These are phyloP conservation scores for Temnothorax ravouxi DNA, from an alignment of 2,888 invertebrate species.

Conservation along the genomic window DNA sequence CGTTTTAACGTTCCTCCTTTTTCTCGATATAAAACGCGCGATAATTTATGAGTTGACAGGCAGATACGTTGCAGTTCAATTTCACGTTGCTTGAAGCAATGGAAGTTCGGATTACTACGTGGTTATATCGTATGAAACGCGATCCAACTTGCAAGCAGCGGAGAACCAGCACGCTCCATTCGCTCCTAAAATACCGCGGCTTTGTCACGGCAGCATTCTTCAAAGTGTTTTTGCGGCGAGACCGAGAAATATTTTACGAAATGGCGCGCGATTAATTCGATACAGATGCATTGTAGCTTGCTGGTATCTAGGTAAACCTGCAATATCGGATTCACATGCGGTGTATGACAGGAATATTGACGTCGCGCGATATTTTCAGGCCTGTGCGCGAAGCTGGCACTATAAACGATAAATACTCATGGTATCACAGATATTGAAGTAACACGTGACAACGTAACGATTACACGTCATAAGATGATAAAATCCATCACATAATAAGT, in stretches of 20 bases:
- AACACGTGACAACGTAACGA: not conserved
- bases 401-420: not conserved
- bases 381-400: not conserved
- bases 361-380: constrained; percentile 28
- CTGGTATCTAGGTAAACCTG: constrained; percentile 2
- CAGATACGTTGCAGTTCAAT: constrained; percentile 33
- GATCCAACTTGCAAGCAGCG: constrained; percentile 38
- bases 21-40: not conserved
- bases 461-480: not conserved
- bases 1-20: not conserved
- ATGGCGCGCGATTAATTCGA: constrained; percentile 40
- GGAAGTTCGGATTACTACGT: constrained; percentile 41
- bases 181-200: constrained; percentile 52
- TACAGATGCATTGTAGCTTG: not conserved
- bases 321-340: constrained; percentile 17
- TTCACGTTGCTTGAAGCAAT: constrained; percentile 37
- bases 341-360: constrained; percentile 32
- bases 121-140: constrained; percentile 39
- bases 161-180: constrained; percentile 35
- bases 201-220: constrained; percentile 47
- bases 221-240: constrained; percentile 31
- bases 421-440: not conserved
- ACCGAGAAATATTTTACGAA: constrained; percentile 27
- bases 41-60: constrained; percentile 27
- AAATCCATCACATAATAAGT: not conserved